Evolutionary conservation across 1,140 invertebrate species (phyloP).

Genomic region (Drosophila pachea): DNA sequence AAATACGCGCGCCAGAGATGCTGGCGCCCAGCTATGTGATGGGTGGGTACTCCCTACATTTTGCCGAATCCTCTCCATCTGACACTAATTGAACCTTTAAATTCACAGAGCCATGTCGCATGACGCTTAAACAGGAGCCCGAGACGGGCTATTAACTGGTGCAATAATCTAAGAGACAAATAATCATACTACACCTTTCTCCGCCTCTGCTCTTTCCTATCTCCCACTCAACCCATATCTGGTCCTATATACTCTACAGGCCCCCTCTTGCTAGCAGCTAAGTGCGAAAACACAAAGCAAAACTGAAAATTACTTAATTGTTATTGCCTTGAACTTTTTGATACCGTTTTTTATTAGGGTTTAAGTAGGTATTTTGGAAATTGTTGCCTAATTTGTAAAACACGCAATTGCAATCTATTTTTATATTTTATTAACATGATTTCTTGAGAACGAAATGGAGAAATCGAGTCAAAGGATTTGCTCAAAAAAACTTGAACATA

Average conservation of each 20-base stretch:
- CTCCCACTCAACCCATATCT: background rate
- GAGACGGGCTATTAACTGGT: slow-evolving; percentile 74
- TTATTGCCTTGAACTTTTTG: slow-evolving; percentile 71
- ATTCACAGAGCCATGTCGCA: slow-evolving; percentile 64
- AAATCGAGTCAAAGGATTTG: slow-evolving; percentile 57
- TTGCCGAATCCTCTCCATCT: background rate
- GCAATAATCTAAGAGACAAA: slow-evolving; percentile 51
- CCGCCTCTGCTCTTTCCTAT: background rate
- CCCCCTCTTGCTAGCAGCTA: slow-evolving; percentile 57
- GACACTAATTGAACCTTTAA: background rate
- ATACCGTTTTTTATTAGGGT: slow-evolving; percentile 63
- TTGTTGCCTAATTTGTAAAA: slow-evolving; percentile 75
- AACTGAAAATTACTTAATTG: slow-evolving; percentile 70
- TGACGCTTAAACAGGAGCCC: slow-evolving; percentile 77
- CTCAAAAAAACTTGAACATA: slow-evolving; percentile 41
- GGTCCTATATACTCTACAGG: slow-evolving; percentile 36
- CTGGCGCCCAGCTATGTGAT: slow-evolving; percentile 55
- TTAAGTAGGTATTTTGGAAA: slow-evolving; percentile 75
- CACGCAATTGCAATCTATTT: slow-evolving; percentile 65
- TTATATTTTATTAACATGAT: slow-evolving; percentile 23
- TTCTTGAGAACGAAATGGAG: slow-evolving; percentile 10
- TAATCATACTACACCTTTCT: background rate
- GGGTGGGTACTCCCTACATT: slow-evolving; percentile 34
- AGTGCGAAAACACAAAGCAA: slow-evolving; percentile 39
- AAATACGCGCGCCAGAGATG: slow-evolving; percentile 62